Evolutionary conservation across 2,797 vertebrate species (phyloP).

Genomic region (Gallinago solitaria): DNA sequence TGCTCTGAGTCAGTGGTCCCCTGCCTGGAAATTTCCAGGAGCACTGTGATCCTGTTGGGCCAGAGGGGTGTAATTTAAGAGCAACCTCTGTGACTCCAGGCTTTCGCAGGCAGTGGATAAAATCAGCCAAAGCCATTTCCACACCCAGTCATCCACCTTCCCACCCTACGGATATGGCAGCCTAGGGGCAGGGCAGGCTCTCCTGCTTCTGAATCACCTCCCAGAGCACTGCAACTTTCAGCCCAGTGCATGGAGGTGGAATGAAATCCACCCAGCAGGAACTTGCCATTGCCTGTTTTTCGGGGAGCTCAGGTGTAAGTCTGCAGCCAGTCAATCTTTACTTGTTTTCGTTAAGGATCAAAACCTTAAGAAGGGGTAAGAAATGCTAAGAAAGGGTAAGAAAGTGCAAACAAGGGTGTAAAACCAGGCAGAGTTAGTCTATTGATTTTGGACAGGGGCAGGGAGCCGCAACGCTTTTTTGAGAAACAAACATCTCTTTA

Average conservation of each 20-base stretch:
- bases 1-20: neutral
- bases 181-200: conserved; percentile 2
- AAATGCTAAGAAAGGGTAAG: neutral
- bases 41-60: neutral
- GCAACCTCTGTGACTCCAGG: neutral
- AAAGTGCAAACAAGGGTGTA: neutral
- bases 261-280: neutral
- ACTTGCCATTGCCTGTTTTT: neutral
- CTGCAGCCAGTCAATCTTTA: neutral
- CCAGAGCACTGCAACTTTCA: neutral
- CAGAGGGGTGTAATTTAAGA: neutral
- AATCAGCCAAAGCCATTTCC: neutral
- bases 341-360: neutral
- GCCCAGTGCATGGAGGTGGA: neutral
- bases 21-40: neutral
- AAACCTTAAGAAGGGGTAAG: neutral
- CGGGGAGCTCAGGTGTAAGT: neutral
- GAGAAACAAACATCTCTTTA: neutral
- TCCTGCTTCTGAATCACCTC: conserved; percentile 29
- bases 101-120: neutral
- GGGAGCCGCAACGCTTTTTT: neutral
- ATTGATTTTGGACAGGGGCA: neutral
- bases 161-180: neutral
- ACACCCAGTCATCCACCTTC: neutral
- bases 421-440: neutral